These are phyloP conservation scores for Anastrepha ludens DNA, from an alignment of 1,140 invertebrate genomes.

Conservation along the genomic window DNA sequence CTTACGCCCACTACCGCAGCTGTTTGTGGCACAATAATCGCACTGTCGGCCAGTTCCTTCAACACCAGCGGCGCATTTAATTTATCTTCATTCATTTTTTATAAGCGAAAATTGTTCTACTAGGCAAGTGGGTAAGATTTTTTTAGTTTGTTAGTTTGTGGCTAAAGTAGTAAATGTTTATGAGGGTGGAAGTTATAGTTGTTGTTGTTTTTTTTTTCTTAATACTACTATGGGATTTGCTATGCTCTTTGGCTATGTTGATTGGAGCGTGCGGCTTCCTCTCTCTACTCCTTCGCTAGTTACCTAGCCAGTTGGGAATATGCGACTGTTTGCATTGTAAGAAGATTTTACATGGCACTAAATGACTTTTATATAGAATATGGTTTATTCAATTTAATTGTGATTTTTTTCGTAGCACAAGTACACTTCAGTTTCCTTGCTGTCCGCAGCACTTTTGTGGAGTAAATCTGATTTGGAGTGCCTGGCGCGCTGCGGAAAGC, in stretches of 20 bases:
- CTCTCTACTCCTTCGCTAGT: neutral
- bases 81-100: conserved; percentile 29
- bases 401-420: neutral
- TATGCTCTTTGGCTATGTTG: too few species aligned
- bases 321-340: neutral
- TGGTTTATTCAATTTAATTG: conserved; percentile 26
- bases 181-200: too few species aligned
- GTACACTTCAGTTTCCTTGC: neutral
- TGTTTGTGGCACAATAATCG: neutral
- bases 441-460: neutral
- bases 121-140: neutral
- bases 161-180: too few species aligned
- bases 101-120: neutral
- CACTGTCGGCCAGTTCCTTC: conserved; percentile 3
- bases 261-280: neutral
- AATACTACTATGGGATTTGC: too few species aligned
- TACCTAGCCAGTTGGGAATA: neutral
- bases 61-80: conserved; percentile 15
- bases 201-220: too few species aligned
- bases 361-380: neutral
- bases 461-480: neutral
- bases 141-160: neutral
- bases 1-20: neutral
- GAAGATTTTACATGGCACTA: neutral
- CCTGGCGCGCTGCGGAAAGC: neutral